A percentile compares a stretch with the other conserved stretches of the same genome.
Conservation (phyloP, 2,888 invertebrate genomes). For the Conus canariensis region DNA sequence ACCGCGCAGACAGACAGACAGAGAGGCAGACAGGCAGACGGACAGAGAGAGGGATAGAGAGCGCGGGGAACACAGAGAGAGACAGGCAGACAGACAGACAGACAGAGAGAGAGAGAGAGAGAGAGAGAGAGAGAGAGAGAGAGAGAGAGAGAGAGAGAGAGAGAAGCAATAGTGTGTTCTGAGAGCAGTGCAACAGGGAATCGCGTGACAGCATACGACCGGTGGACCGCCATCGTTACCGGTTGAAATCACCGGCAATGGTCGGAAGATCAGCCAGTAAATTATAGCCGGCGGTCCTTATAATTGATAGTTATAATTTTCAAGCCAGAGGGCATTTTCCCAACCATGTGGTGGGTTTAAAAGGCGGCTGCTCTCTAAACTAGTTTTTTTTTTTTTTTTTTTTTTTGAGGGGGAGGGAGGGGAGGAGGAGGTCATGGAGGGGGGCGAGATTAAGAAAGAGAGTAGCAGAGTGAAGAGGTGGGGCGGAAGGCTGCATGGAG, state of each 20-base stretch:
- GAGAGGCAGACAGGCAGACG: too few relatives aligned
- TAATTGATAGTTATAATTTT: slow-evolving; percentile 26
- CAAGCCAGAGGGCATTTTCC: background rate
- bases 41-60: too few relatives aligned
- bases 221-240: background rate
- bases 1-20: too few relatives aligned
- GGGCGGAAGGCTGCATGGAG: background rate
- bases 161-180: background rate
- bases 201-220: slow-evolving; percentile 14
- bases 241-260: slow-evolving; percentile 11
- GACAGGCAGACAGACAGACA: too few relatives aligned
- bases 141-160: background rate
- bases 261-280: background rate
- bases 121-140: too few relatives aligned
- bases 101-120: too few relatives aligned
- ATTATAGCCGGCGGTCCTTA: slow-evolving; percentile 6
- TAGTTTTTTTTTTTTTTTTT: background rate
- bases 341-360: background rate
- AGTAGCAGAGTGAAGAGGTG: background rate
- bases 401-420: background rate
- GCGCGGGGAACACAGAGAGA: too few relatives aligned
- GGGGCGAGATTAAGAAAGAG: background rate
- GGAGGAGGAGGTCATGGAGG: background rate
- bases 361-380: background rate
- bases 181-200: slow-evolving; percentile 39